Evolutionary conservation across 2,888 invertebrate species (phyloP).

Genomic region (Tineola bisselliella): DNA sequence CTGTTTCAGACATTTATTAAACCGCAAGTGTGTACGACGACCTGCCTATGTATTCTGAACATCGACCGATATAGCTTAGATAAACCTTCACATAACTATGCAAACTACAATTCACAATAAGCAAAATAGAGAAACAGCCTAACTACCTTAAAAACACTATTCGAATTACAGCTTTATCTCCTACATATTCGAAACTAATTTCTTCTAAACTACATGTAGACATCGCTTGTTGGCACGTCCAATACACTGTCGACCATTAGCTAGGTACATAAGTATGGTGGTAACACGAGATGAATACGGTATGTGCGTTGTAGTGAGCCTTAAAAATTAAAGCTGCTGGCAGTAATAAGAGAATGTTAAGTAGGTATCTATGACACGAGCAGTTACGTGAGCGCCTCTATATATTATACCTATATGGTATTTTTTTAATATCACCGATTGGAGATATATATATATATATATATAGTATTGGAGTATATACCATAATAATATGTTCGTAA

Average conservation of each 20-base stretch:
- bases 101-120: conserved; percentile 43
- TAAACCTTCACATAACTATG: conserved; percentile 59
- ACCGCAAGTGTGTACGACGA: conserved; percentile 15
- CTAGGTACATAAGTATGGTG: conserved; percentile 47
- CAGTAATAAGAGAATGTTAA: conserved; percentile 48
- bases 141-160: conserved; percentile 23
- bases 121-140: conserved; percentile 22
- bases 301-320: conserved; percentile 46
- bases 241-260: conserved; percentile 43
- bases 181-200: neutral
- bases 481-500: no score
- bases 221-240: neutral
- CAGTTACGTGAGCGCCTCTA: conserved; percentile 31
- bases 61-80: conserved; percentile 48
- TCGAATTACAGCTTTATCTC: conserved; percentile 31
- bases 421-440: no score
- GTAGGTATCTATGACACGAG: conserved; percentile 43
- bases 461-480: no score
- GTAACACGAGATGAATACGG: conserved; percentile 55
- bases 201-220: neutral
- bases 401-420: no score
- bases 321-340: conserved; percentile 49
- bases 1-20: conserved; percentile 33
- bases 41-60: conserved; percentile 7
- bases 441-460: no score